A percentile compares a stretch with the other conserved stretches of the same genome.
phyloP scores from a whole-genome alignment of 2,888 invertebrate species.

The Pollenia angustigena region DNA sequence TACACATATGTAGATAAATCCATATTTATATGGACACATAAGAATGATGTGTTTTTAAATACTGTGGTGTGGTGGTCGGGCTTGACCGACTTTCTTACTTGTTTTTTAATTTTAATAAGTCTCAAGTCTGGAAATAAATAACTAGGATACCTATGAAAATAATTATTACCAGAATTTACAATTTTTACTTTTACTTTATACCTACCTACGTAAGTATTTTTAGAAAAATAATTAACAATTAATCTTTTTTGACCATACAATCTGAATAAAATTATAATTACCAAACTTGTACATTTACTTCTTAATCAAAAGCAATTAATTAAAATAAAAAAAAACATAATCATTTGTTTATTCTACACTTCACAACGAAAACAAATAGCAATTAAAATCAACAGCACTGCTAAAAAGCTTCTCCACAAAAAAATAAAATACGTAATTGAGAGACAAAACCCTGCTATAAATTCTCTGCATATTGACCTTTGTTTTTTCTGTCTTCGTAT shows the following conservation, averaged over 20 bases:
- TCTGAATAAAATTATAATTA: background rate
- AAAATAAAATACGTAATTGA: slow-evolving; percentile 1
- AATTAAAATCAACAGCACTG: background rate
- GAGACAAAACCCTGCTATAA: background rate
- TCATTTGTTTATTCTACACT: background rate
- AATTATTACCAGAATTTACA: no score
- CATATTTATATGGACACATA: no score
- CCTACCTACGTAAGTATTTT: no score
- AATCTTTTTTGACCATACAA: background rate
- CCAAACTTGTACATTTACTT: background rate
- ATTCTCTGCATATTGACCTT: slow-evolving; percentile 17
- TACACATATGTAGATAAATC: no score
- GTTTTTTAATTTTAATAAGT: background rate
- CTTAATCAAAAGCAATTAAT: background rate
- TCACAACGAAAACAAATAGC: background rate
- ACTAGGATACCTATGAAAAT: no score
- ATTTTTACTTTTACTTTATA: no score
- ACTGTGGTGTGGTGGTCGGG: no score
- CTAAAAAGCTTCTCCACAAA: background rate
- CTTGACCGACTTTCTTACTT: no score
- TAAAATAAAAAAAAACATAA: background rate
- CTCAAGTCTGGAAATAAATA: no score
- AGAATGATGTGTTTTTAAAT: no score
- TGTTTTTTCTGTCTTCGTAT: background rate
- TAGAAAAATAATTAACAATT: background rate